Percentiles rank a stretch among this genome's conserved stretches.
Evolutionary conservation across 37 sponge, comb jelly and placozoan genomes (phyloP).

Genomic region (Chondrosia reniformis): DNA sequence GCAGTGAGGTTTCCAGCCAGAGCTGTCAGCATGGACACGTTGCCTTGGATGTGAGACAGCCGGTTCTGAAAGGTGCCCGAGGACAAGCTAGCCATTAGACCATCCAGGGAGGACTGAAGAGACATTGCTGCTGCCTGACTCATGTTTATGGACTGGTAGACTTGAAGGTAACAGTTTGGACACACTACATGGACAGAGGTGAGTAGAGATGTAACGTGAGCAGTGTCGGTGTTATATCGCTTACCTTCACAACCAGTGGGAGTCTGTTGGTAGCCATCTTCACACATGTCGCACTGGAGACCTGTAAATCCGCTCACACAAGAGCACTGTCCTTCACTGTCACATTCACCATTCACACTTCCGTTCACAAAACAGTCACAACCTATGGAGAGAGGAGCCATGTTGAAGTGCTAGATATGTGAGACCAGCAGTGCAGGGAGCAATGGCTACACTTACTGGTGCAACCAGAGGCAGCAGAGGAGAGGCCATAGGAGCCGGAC

Average conservation of each 20-base stretch:
- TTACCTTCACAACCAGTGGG: slow-evolving; percentile 25
- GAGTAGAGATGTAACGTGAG: not conserved
- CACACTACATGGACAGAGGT: not conserved
- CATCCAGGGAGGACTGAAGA: not conserved
- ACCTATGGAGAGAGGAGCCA: not conserved
- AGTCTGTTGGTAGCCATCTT: not conserved
- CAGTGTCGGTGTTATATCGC: not conserved
- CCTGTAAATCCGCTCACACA: not conserved
- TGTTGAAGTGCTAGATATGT: too few species aligned
- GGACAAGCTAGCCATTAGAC: not conserved
- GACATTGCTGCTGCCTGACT: not conserved
- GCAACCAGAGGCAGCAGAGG: not conserved
- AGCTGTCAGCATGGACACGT: not conserved
- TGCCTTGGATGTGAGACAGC: not conserved
- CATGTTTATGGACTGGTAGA: not conserved
- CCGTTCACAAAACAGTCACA: not conserved
- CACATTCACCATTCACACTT: not conserved
- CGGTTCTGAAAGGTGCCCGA: not conserved
- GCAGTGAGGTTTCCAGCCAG: not conserved
- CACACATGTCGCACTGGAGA: slow-evolving; percentile 7
- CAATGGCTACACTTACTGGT: not conserved
- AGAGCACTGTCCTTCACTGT: not conserved
- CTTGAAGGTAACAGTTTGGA: slow-evolving; percentile 4
- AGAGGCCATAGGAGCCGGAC: not conserved
- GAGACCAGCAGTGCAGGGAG: too few species aligned